Evolutionary conservation across 1,140 invertebrate species (phyloP), one percentile per base, ranked within the genome.

Genomic region (Drosophila lini): DNA sequence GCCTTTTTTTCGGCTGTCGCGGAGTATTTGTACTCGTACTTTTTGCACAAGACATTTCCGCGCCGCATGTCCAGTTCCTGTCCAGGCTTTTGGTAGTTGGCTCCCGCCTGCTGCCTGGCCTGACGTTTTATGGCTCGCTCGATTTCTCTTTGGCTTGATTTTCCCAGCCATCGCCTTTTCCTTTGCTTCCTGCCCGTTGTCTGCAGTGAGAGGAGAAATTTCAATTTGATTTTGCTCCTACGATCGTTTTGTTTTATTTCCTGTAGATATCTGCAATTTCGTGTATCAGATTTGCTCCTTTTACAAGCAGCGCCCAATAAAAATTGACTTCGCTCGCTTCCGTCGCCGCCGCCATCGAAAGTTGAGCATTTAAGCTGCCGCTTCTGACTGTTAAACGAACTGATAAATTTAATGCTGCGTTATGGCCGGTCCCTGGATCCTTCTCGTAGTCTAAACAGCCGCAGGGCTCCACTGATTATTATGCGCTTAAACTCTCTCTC

Each of bases 41-140:
- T 80, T 86, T 76, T 88, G 64, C 78, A 64, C 65, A 79, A 82
- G 83, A 86, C 82, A 82, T 88, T 86, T 86, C 82, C 83, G 82
- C 67, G 83, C 82, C 83, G 82, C 83, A 86, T 86, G 83, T 86
- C 83, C 82, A 86, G 75, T 86, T 86, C 75, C 82, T 86, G 75
- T 60, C 74, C 62, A 48, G 48, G 50, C 58, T 57, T 59, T 48
- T 62, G 47, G 41, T 55, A 60, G 75, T 60, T 64, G 53, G 53
- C 28, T 41, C 28, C 59, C 60, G 63, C 45, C 68, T 47, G 47
- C 71, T 55, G 31, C 42, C 71, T 57, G 52, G 31, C 42, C 42
- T 62, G 32, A 34, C 62, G 55, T 68, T 77, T 77, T 77, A 78
- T 62, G 74, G 74, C 50, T 68, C 60, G 79, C 65, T 80, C 77